Evolutionary conservation across 2,113 vertebrate species (phyloP), one percentile per base, ranked within the genome.

Genomic region (Lycaon pictus): DNA sequence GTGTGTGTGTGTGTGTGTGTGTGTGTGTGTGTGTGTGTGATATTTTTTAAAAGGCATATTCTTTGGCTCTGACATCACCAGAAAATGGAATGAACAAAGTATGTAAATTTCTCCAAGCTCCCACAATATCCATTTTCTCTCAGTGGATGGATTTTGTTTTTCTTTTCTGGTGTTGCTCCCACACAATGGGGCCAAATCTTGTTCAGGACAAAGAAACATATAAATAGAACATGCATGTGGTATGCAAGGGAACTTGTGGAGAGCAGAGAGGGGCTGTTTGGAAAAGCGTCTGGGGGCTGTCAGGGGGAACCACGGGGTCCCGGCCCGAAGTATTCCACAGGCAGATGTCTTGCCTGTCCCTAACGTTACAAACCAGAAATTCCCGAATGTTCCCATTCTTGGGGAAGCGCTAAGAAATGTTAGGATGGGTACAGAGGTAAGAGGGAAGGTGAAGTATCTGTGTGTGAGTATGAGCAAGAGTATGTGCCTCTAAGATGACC

Each of bases 111-210:
- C 98, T 98, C 98, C 98, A 84, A 98, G 98, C 98, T 99, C 99
- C 98, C 98, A 98, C 98, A 98, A 98, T 98, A 98, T 98, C 98
- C 98, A 98, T 98, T 98, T 99, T 98, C 98, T 98, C 98, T 98
- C 98, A 96, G 98, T 98, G 99, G 98, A 98, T 98, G 98, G 98
- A 98, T 98, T 98, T 98, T 98, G 97, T 98, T 98, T 98, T 99
- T 99, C 99, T 99, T 98, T 98, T 98, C 95, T 97, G 98, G 96
- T 97, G 97, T 98, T 98, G 97, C 98, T 99, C 99, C 99, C 99
- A 99, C 99, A 99, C 99, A 99, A 99, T 98, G 98, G 97, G 98
- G 98, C 98, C 99, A 98, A 99, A 98, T 98, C 98, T 99, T 99
- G 99, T 98, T 98, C 99, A 99, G 99, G 98, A 99, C 98, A 98